phyloP scores from a whole-genome alignment of 2,797 vertebrate genomes.

The Octomys mimax region DNA sequence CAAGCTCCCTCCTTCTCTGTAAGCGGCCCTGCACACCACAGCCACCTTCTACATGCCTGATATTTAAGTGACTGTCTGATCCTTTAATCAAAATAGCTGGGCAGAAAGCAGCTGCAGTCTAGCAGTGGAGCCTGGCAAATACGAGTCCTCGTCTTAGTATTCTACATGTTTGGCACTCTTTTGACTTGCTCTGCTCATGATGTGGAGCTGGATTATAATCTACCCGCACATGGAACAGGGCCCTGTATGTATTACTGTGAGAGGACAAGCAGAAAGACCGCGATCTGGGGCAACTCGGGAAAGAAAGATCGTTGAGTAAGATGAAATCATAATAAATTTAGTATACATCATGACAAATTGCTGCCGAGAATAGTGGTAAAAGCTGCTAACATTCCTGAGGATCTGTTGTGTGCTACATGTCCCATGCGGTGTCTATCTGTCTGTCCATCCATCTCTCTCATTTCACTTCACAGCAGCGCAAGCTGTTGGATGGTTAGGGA shows the following conservation, averaged over 20 bases:
- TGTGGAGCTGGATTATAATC: not conserved
- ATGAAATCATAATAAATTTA: not conserved
- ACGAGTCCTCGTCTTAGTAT: not conserved
- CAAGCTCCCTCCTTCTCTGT: not conserved
- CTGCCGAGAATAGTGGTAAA: not conserved
- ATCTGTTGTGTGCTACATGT: not conserved
- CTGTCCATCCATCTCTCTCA: not conserved
- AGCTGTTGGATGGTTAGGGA: not conserved
- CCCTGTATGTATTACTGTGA: not conserved
- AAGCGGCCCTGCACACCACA: not conserved
- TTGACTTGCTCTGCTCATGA: not conserved
- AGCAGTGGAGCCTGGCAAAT: not conserved
- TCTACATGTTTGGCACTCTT: not conserved
- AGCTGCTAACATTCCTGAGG: not conserved
- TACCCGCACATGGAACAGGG: not conserved
- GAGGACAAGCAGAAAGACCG: not conserved
- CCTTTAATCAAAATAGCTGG: not conserved
- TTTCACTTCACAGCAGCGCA: not conserved
- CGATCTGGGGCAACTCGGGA: not conserved
- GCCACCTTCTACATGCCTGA: accelerated
- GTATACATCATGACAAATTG: not conserved
- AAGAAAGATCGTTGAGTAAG: not conserved
- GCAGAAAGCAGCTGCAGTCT: not conserved
- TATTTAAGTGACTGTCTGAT: not conserved
- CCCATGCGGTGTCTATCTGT: not conserved